Evolutionary conservation across 2,113 vertebrate genomes (phyloP), one percentile per base, ranked within the genome.

Genomic region (Sialia sialis): DNA sequence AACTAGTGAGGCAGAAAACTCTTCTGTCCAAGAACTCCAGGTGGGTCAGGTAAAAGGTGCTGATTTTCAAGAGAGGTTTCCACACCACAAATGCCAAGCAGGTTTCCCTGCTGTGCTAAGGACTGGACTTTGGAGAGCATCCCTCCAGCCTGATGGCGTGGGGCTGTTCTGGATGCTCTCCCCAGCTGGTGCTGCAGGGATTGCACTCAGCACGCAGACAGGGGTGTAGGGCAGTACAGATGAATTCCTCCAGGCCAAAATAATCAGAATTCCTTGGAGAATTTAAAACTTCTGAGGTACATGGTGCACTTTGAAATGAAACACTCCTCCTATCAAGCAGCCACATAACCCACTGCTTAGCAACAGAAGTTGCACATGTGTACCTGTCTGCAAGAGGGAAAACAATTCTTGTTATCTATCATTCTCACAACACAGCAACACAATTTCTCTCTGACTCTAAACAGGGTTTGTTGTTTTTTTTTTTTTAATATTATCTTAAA

Each of bases 211-310:
- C 80, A 64, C 5, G 2, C 27, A 48, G 56, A 51, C 27, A 73
- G 32, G 23, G 38, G 5, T 52, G 14, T 62, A 67, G 76, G 43
- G 66, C 83, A 77, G 46, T 43, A 11, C 0, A 2, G 54, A 83
- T 48, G 32, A 60, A 10, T 46, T 59, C 60, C 89, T 82, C 30
- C 43, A 52, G 69, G 93, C 44, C 66, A 91, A 82, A 87, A 82
- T 74, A 82, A 78, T 30, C 30, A 59, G 64, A 87, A 91, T 78
- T 89, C 80, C 63, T 84, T 17, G 16, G 60, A 78, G 60, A 94
- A 81, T 51, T 84, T 43, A 59, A 78, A 84, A 51, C 80, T 89
- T 87, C 39, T 39, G 39, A 90, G 52, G 18, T 74, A 75, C 0
- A 0, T 3, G 11, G 39, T 67, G 6, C 46, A 67, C 32, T 64